Evolutionary conservation across 2,888 invertebrate genomes (phyloP).

Genomic region (Drosophila setosimentum): DNA sequence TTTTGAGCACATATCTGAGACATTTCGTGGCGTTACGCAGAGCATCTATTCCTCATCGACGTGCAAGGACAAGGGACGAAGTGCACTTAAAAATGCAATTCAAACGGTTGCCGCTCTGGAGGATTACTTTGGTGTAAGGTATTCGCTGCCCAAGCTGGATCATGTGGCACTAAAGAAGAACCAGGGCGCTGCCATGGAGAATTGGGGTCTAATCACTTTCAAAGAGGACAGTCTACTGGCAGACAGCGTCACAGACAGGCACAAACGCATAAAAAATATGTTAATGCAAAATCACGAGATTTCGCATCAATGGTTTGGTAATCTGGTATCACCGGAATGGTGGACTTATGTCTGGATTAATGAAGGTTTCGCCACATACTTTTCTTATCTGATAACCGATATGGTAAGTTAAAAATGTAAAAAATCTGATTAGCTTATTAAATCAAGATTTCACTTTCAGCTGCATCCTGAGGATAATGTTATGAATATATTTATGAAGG

Average conservation of each 20-base stretch:
- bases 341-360: conserved; percentile 91
- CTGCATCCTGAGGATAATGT: conserved; percentile 89
- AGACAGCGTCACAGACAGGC: conserved; percentile 85
- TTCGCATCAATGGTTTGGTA: conserved; percentile 93
- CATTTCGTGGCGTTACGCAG: conserved; percentile 82
- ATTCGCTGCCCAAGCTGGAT: conserved; percentile 92
- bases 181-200: conserved; percentile 95
- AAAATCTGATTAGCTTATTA: neutral
- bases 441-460: conserved; percentile 81
- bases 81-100: conserved; percentile 76
- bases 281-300: conserved; percentile 87
- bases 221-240: conserved; percentile 77
- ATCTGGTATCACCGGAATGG: conserved; percentile 89
- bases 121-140: conserved; percentile 90
- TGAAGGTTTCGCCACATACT: conserved; percentile 89
- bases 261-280: conserved; percentile 77
- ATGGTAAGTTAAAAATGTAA: conserved; percentile 60
- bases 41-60: conserved; percentile 79
- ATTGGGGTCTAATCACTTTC: conserved; percentile 95
- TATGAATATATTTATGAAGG: conserved; percentile 86
- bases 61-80: conserved; percentile 62
- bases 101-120: conserved; percentile 85
- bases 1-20: conserved; percentile 84
- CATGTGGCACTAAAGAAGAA: conserved; percentile 95
- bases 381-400: conserved; percentile 80